Evolutionary conservation across 2,888 invertebrate genomes (phyloP).

Genomic region (Folsomia manolachei): DNA sequence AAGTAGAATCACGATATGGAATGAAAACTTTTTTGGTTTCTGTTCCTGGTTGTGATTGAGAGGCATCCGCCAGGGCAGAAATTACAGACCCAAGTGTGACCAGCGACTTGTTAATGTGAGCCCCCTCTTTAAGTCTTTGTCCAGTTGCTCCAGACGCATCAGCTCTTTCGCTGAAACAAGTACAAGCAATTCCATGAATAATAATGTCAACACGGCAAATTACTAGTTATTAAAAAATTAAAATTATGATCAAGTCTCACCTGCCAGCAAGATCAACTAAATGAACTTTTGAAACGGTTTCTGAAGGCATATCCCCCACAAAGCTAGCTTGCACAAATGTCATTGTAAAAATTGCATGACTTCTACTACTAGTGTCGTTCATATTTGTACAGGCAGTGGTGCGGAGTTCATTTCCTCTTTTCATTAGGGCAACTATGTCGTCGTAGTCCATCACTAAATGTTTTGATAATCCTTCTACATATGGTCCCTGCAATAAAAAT

Average conservation of each 20-base stretch:
- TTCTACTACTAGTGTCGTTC: constrained; percentile 87
- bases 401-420: constrained; percentile 74
- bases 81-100: constrained; percentile 85
- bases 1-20: constrained; percentile 81
- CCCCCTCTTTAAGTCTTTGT: constrained; percentile 79
- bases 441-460: constrained; percentile 82
- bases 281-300: constrained; percentile 85
- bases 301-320: constrained; percentile 71
- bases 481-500: constrained; percentile 77
- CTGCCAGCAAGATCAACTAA: constrained; percentile 85
- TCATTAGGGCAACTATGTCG: constrained; percentile 78
- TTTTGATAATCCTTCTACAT: constrained; percentile 81
- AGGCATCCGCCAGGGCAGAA: constrained; percentile 67
- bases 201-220: constrained; percentile 15
- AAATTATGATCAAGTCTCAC: constrained; percentile 56
- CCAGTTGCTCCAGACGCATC: constrained; percentile 88
- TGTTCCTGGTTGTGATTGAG: constrained; percentile 27
- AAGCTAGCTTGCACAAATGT: constrained; percentile 84
- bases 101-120: constrained; percentile 84
- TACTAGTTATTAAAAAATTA: constrained; percentile 7
- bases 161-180: constrained; percentile 69
- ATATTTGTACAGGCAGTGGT: constrained; percentile 87
- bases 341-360: constrained; percentile 88
- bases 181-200: constrained; percentile 14
- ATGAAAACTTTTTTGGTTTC: constrained; percentile 62